These are phyloP conservation scores for Danio albolineatus DNA, from an alignment of 2,797 vertebrate species.

Conservation along the genomic window DNA sequence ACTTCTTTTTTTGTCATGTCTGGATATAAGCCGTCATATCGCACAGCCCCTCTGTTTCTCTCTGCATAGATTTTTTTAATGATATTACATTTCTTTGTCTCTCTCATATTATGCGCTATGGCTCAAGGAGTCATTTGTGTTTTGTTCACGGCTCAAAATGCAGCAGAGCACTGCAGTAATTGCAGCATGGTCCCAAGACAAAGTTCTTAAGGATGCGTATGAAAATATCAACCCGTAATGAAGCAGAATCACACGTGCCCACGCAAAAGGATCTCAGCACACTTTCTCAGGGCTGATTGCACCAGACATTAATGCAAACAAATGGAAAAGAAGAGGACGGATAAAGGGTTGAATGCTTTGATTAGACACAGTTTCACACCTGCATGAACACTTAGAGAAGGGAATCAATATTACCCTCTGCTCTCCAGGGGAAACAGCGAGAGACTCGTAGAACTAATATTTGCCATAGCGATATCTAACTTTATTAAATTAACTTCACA, in stretches of 20 bases:
- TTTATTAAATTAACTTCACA: slow-evolving; percentile 45
- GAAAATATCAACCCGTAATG: slow-evolving; percentile 39
- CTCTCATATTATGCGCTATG: neutral
- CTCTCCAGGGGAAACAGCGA: slow-evolving; percentile 32
- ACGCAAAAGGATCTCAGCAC: neutral
- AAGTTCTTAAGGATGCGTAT: slow-evolving; percentile 1
- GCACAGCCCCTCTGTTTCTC: neutral
- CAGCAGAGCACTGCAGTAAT: slow-evolving; percentile 28
- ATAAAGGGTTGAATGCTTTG: slow-evolving; percentile 32
- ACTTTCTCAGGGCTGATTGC: slow-evolving; percentile 14
- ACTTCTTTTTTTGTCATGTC: no score
- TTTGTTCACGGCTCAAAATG: slow-evolving; percentile 29
- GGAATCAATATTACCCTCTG: slow-evolving; percentile 30
- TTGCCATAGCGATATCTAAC: slow-evolving; percentile 38
- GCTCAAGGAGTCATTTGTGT: slow-evolving; percentile 17
- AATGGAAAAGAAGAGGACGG: slow-evolving; percentile 11
- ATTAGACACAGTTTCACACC: slow-evolving; percentile 37
- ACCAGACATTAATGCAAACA: slow-evolving; percentile 31
- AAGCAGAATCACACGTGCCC: slow-evolving; percentile 18
- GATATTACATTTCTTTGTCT: neutral
- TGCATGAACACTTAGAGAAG: slow-evolving; percentile 34
- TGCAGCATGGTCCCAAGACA: slow-evolving; percentile 30
- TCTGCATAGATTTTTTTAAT: neutral
- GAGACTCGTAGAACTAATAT: slow-evolving; percentile 43
- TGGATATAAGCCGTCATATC: no score